Percentiles rank a stretch among this genome's conserved stretches.
Conservation (phyloP, 2,888 invertebrate genomes). For the Hirtodrosophila trivittata region DNA sequence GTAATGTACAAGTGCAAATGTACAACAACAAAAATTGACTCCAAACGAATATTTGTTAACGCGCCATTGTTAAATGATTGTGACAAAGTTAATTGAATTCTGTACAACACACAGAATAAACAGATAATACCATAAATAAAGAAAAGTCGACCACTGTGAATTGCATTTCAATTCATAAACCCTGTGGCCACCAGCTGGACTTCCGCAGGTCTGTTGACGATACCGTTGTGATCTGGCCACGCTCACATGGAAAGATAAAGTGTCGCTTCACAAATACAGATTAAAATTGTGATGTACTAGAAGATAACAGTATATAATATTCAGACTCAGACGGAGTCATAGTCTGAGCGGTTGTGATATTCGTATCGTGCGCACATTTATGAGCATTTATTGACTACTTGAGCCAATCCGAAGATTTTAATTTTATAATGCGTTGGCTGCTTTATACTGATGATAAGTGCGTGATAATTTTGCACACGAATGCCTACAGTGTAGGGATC, state of each 20-base stretch:
- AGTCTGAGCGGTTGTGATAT: slow-evolving; percentile 23
- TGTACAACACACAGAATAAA: slow-evolving; percentile 33
- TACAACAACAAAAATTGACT: slow-evolving; percentile 25
- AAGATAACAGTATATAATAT: too few relatives aligned
- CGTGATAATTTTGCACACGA: slow-evolving; percentile 1
- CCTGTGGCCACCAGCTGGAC: too few relatives aligned
- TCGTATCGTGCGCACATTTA: slow-evolving; percentile 3
- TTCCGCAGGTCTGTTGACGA: too few relatives aligned
- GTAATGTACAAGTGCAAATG: slow-evolving; percentile 41
- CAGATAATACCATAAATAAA: slow-evolving; percentile 4
- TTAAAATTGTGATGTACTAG: too few relatives aligned
- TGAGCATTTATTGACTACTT: slow-evolving; percentile 49
- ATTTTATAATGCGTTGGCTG: too few relatives aligned
- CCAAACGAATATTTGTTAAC: slow-evolving; percentile 47
- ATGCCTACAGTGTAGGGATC: background rate
- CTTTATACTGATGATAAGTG: slow-evolving; percentile 13
- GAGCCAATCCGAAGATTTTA: slow-evolving; percentile 47
- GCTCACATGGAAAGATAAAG: background rate
- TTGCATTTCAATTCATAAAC: slow-evolving; percentile 46
- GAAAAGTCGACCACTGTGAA: slow-evolving; percentile 28
- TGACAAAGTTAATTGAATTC: slow-evolving; percentile 68
- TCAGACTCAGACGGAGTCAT: background rate
- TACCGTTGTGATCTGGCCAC: too few relatives aligned
- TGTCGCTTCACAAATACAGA: too few relatives aligned
- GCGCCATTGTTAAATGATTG: slow-evolving; percentile 70